Evolutionary conservation across 2,888 invertebrate species (phyloP).

Genomic region (Cataglyphis cursor): DNA sequence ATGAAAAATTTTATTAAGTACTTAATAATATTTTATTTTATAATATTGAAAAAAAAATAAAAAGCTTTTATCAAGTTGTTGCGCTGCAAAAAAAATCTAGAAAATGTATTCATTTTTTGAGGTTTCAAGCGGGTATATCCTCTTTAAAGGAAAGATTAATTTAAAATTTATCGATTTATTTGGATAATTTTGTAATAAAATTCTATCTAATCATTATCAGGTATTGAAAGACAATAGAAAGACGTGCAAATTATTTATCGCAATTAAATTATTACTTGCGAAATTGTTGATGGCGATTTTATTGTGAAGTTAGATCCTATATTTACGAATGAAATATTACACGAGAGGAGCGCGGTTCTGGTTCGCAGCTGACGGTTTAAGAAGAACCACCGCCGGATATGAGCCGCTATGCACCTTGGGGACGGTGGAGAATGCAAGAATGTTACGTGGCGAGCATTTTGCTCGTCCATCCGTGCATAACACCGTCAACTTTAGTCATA

Average conservation of each 20-base stretch:
- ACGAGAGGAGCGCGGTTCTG: slow-evolving; percentile 52
- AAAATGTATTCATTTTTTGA: too few relatives aligned
- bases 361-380: slow-evolving; percentile 55
- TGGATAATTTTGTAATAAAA: not conserved
- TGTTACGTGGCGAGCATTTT: slow-evolving; percentile 70
- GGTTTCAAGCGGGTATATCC: too few relatives aligned
- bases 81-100: too few relatives aligned
- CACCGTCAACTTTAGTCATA: slow-evolving; percentile 70
- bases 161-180: not conserved
- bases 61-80: too few relatives aligned
- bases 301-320: slow-evolving; percentile 8
- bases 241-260: not conserved
- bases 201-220: not conserved
- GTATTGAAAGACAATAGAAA: not conserved
- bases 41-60: too few relatives aligned
- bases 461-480: slow-evolving; percentile 66
- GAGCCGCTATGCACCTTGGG: slow-evolving; percentile 30
- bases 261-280: not conserved
- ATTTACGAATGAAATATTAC: slow-evolving; percentile 59
- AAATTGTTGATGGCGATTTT: not conserved
- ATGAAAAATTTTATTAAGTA: too few relatives aligned
- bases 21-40: too few relatives aligned
- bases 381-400: slow-evolving; percentile 63
- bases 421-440: slow-evolving; percentile 50
- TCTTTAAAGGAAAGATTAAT: not conserved